Base-by-base conservation (phyloP, 2,888 invertebrate genomes). In the Pomacea canaliculata region DNA sequence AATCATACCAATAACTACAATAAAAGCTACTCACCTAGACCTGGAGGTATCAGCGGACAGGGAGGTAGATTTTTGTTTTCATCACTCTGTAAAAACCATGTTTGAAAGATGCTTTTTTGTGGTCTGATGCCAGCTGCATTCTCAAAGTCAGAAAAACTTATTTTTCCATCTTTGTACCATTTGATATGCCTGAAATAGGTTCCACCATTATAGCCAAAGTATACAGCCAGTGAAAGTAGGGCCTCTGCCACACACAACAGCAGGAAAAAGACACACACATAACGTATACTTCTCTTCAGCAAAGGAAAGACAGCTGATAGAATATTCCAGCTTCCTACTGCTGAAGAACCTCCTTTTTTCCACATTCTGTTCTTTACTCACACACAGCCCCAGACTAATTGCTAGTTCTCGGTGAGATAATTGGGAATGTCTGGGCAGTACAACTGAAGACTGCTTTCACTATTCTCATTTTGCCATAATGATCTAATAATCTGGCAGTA, bases 201-300 rank as follows among this genome's bases (percentile, higher is more conserved):
- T 5, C 74, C 74, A n/a, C 74, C 74, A 46, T 23, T 46, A 68
- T 74, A 74, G 48, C 74, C 74, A 3, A 69, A 49, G 63, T 74
- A 74, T 16, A 74, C 74, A 4, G 74, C 74, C 51, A 74, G 23
- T n/a, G 74, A 69, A 56, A 74, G 74, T 13, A 68, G 19, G n/a
- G 74, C 12, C 49, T 74, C 74, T 0, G 69, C 74, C 18, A 59
- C 74, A 23, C 74, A 74, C 74, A 74, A 49, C 27, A 74, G 62
- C 23, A 74, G 69, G n/a, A 74, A 8, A 27, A 74, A 74, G 12
- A 74, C 68, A 7, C 51, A 56, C 51, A 56, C 51, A 56, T 56
- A 56, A 13, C 51, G 51, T 16, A 56, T 2, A 16, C 51, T 56
- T 56, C 51, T 10, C 51, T 56, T 56, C 51, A 56, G 16, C 12